A percentile compares a stretch with the other conserved stretches of the same genome.
Evolutionary conservation across 2,797 vertebrate species (phyloP).

Genomic region (Schizopygopsis pylzovi): DNA sequence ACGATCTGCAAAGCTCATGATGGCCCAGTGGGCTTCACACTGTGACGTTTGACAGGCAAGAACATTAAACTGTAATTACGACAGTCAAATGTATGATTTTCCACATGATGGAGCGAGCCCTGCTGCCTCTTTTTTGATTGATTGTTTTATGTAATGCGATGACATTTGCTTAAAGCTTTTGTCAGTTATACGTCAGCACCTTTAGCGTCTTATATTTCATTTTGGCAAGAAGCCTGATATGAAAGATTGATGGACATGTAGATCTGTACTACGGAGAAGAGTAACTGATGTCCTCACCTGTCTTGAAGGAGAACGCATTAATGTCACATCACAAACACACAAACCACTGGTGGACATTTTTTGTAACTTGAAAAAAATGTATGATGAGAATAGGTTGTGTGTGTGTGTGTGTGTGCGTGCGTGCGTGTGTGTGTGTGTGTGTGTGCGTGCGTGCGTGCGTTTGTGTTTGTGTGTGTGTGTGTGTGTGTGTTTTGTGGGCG

Average conservation of each 20-base stretch:
- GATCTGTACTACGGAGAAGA: too few species aligned
- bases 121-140: not conserved
- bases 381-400: not conserved
- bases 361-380: too few species aligned
- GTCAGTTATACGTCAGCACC: conserved; percentile 15
- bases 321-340: not conserved
- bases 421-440: too few species aligned
- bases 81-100: conserved; percentile 24
- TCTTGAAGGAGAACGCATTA: too few species aligned
- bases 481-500: too few species aligned
- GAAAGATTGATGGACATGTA: too few species aligned
- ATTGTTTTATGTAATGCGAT: conserved; percentile 6
- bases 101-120: not conserved
- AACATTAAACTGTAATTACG: conserved; percentile 49
- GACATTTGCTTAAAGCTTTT: conserved; percentile 27
- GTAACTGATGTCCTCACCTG: too few species aligned
- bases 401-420: too few species aligned
- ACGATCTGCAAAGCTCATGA: conserved; percentile 52
- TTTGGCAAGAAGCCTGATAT: too few species aligned
- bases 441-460: too few species aligned
- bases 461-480: too few species aligned
- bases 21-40: conserved; percentile 39
- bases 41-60: conserved; percentile 31
- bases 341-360: not conserved
- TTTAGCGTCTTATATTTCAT: too few species aligned